Evolutionary conservation across 2,888 invertebrate species (phyloP), one percentile per base, ranked within the genome.

Genomic region (Lacanobia wlatinum): DNA sequence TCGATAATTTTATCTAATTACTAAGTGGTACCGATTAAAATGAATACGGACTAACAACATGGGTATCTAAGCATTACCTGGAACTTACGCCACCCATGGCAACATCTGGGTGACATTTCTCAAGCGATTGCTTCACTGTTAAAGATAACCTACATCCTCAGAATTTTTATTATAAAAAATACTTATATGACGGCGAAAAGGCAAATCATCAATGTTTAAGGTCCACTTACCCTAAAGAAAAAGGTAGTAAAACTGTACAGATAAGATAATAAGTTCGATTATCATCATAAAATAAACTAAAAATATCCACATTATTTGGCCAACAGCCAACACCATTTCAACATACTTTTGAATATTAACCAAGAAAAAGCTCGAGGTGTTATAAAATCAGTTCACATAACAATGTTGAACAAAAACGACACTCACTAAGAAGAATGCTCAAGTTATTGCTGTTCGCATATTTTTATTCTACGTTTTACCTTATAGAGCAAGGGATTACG

Each of bases 341-440:
- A 16, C 65, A 62, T n/a, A 59, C 34, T 34, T 65, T 18, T 50
- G 46, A 61, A 64, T 77, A 78, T 82, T 43, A 53, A 38, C 16
- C 16, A 23, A 78, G 18, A 62, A 62, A 69, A 70, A 48, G n/a
- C 28, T 48, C 12, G 28, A 70, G 18, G 5, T 77, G 38, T 78
- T 56, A 64, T 70, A 78, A 78, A 79, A 78, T 60, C 62, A 9
- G 66, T 55, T 72, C 73, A 56, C 56, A 62, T 71, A 72, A 60
- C 28, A 38, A 18, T 12, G 16, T 74, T 48, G 34, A 53, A 52
- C 34, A 52, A 55, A n/a, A 48, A 16, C 73, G 16, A 73, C 48
- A 21, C 21, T 55, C 28, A n/a, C 52, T 28, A 43, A 16, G 5
- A 55, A 55, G 23, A 55, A 55, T 28, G 55, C 18, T 28, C 53